Evolutionary conservation across 2,113 vertebrate genomes (phyloP).

Genomic region (Chionomys nivalis): DNA sequence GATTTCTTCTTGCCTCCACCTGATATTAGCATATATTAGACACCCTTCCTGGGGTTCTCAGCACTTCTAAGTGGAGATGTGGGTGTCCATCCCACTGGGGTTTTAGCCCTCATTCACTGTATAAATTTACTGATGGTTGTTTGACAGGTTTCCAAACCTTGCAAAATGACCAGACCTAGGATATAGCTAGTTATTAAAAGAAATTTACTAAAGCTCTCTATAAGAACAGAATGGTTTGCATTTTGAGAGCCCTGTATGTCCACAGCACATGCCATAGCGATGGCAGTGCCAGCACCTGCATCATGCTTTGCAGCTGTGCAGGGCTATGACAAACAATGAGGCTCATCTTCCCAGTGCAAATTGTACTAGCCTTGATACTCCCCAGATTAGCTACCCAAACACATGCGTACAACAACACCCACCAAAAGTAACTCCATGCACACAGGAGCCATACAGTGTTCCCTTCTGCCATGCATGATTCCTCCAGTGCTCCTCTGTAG

Average conservation of each 20-base stretch:
- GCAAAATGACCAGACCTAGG: background rate
- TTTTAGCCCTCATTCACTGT: background rate
- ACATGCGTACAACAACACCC: fast-evolving
- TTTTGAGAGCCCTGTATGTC: background rate
- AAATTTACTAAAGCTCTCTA: background rate
- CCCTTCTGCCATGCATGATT: background rate
- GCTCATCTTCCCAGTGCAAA: background rate
- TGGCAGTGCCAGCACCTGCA: background rate
- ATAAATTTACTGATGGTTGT: background rate
- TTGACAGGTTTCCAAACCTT: background rate
- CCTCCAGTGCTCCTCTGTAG: background rate
- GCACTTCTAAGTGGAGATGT: background rate
- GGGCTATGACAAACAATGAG: background rate
- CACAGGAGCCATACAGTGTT: background rate
- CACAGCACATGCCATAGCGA: too few relatives aligned
- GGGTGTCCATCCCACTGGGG: background rate
- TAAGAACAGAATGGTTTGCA: background rate
- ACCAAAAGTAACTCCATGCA: background rate
- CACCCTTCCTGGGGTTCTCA: background rate
- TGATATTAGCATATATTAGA: background rate
- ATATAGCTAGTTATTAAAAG: background rate
- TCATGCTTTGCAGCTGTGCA: background rate
- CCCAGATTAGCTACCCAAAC: background rate
- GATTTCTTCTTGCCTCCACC: background rate
- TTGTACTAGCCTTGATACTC: background rate